phyloP scores from a whole-genome alignment of 2,888 invertebrate species.

The Dioctria linearis region DNA sequence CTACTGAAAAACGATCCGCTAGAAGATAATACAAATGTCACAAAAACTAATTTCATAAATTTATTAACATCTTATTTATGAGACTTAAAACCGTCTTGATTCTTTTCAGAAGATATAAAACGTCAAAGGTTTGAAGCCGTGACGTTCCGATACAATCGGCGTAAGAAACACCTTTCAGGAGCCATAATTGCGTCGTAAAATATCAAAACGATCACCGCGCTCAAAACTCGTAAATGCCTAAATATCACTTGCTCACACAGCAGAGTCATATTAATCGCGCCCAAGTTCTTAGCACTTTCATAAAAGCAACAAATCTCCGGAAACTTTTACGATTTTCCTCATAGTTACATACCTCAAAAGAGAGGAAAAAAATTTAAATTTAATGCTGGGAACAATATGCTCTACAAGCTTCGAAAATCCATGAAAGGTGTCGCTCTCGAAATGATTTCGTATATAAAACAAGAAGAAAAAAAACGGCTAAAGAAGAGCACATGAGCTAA shows the following conservation, averaged over 20 bases:
- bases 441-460: neutral
- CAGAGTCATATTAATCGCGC: neutral
- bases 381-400: neutral
- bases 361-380: neutral
- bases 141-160: neutral
- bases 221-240: conserved; percentile 2
- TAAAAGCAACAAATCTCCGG: conserved; percentile 41
- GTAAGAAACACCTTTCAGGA: conserved; percentile 20
- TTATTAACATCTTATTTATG: too few relatives aligned
- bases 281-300: conserved; percentile 30
- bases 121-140: neutral
- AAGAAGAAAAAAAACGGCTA: neutral
- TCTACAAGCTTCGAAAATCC: neutral
- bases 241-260: neutral
- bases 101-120: too few relatives aligned
- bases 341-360: conserved; percentile 2
- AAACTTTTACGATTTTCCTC: conserved; percentile 29
- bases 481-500: neutral
- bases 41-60: too few relatives aligned
- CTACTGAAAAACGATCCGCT: too few relatives aligned
- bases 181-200: conserved; percentile 36
- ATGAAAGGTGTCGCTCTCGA: neutral
- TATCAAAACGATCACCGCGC: conserved; percentile 33
- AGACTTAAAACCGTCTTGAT: too few relatives aligned
- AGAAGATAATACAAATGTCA: too few relatives aligned